These are phyloP conservation scores for Malurus melanocephalus DNA, from an alignment of 2,113 vertebrate genomes.

Conservation along the genomic window DNA sequence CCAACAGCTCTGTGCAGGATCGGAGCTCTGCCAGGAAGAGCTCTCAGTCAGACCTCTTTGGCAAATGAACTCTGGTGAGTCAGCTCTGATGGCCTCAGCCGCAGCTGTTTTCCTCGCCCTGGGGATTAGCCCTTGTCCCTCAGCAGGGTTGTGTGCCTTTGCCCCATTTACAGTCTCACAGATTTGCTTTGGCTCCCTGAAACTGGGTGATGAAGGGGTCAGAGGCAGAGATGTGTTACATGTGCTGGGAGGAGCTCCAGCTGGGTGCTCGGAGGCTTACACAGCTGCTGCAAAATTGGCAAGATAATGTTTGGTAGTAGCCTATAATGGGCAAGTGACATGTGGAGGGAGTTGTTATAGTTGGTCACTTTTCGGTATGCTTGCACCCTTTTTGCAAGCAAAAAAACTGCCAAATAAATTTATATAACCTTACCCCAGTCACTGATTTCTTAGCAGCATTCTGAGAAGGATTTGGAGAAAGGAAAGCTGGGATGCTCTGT, in stretches of 20 bases:
- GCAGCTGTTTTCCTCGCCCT: background rate
- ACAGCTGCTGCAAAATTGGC: background rate
- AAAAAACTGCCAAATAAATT: background rate
- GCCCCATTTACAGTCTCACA: background rate
- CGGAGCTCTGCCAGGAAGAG: background rate
- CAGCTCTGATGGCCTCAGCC: background rate
- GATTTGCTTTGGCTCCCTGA: background rate
- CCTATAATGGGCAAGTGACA: background rate
- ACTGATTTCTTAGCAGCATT: background rate
- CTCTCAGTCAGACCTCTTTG: accelerated
- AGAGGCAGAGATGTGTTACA: background rate
- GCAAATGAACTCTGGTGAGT: background rate
- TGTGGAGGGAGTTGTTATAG: background rate
- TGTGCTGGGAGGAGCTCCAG: background rate
- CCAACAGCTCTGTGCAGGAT: background rate
- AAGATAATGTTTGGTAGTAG: background rate
- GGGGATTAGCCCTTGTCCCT: background rate
- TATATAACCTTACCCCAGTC: background rate
- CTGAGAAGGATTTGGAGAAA: background rate
- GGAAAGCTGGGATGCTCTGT: background rate
- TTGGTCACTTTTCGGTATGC: background rate
- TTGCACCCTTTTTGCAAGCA: background rate
- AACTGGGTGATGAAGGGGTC: accelerated
- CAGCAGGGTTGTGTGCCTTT: background rate
- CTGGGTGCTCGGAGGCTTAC: background rate